Evolutionary conservation across 2,888 invertebrate species (phyloP).

Genomic region (Parelbella ahira): DNA sequence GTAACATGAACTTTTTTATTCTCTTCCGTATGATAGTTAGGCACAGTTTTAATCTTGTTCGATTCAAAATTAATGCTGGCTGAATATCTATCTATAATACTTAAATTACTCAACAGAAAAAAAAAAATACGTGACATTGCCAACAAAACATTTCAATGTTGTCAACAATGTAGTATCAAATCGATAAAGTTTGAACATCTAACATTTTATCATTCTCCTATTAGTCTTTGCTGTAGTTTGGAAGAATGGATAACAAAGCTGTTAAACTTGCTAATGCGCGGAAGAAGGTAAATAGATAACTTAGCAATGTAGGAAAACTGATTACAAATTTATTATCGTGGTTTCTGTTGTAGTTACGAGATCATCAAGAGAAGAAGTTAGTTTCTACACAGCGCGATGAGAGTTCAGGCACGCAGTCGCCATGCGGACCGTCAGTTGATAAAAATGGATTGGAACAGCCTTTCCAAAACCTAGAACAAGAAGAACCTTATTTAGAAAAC

Average conservation of each 20-base stretch:
- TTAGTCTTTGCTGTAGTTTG: background rate
- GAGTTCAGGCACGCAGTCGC: background rate
- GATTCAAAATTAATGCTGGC: too few relatives aligned
- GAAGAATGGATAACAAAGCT: constrained; percentile 44
- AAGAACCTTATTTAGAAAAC: constrained; percentile 13
- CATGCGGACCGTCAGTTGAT: constrained; percentile 7
- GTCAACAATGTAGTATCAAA: too few relatives aligned
- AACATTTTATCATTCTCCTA: background rate
- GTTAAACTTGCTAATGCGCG: constrained; percentile 80
- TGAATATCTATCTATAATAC: too few relatives aligned
- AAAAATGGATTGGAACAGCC: background rate
- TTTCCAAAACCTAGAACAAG: constrained; percentile 2
- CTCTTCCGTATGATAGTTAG: too few relatives aligned
- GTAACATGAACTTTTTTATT: too few relatives aligned
- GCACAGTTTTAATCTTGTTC: too few relatives aligned
- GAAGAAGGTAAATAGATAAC: constrained; percentile 67
- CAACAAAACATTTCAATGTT: constrained; percentile 2
- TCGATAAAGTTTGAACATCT: too few relatives aligned
- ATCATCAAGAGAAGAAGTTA: constrained; percentile 36
- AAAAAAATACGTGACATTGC: constrained; percentile 1
- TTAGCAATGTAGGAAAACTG: background rate
- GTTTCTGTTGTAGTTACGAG: constrained; percentile 30
- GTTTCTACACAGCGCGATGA: constrained; percentile 24
- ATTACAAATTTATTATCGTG: background rate
- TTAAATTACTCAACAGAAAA: too few relatives aligned